phyloP scores from a whole-genome alignment of 2,113 vertebrate genomes.

The Motacilla tschutschensis region DNA sequence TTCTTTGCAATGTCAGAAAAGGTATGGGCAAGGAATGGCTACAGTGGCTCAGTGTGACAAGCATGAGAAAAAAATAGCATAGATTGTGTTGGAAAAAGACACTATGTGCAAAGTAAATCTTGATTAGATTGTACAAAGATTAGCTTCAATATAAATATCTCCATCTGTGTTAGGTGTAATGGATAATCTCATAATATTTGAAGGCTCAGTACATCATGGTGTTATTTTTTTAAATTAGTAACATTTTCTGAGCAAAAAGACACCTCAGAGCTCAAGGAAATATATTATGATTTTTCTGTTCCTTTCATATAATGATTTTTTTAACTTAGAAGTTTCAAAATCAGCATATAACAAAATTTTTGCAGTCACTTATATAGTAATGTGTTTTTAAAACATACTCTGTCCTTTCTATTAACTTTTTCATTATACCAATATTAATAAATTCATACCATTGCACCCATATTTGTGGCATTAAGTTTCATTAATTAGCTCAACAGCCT shows the following conservation, averaged over 20 bases:
- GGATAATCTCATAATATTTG: not conserved
- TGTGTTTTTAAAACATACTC: not conserved
- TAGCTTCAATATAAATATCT: not conserved
- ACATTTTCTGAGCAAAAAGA: not conserved
- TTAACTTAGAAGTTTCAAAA: not conserved
- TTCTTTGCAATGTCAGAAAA: not conserved
- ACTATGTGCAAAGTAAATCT: not conserved
- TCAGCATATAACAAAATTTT: not conserved
- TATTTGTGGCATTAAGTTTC: not conserved
- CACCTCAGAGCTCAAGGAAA: not conserved
- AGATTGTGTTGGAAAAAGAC: not conserved
- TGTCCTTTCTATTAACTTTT: not conserved
- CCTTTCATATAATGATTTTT: not conserved
- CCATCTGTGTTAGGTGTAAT: not conserved
- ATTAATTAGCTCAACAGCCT: not conserved
- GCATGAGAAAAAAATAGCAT: rapidly evolving
- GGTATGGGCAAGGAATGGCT: not conserved
- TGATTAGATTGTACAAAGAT: not conserved
- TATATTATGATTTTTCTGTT: not conserved
- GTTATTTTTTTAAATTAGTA: not conserved
- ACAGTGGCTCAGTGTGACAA: not conserved
- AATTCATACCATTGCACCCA: not conserved
- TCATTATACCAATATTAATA: not conserved
- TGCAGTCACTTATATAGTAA: not conserved
- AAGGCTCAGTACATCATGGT: not conserved